Base-by-base conservation (phyloP, 2,888 invertebrate species). In the Scaptomyza flava region DNA sequence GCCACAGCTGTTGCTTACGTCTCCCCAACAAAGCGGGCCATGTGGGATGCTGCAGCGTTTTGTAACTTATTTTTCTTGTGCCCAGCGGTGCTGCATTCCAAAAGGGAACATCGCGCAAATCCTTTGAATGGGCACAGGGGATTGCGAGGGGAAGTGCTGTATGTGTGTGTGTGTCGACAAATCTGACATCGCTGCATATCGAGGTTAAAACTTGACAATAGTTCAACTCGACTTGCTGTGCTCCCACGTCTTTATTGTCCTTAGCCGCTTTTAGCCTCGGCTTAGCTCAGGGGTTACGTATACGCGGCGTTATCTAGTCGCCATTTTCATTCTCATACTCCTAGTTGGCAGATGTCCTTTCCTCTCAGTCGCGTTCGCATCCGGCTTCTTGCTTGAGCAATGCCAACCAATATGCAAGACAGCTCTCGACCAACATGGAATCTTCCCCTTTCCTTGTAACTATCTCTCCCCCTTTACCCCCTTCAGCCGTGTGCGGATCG, bases 131-230 rank as follows among this genome's bases (percentile, higher is more conserved):
- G 41, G 56, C 9, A 34, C 12, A 12, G 20, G 34, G 50, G 9
- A n/a, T 1, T 7, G 1, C 2, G 12, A 7, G 7, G 23, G 27
- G 46, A 4, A 30, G 47, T 14, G 20, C 30, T 50, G 31, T 43
- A 38, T 27, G 54, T 50, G 65, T 45, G 66, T 58, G 69, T 60
- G 61, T 56, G 64, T 58, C 61, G 73, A 62, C 68, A 86, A 80
- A 88, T 86, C 89, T 75, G 84, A 89, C 81, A 80, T 74, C 72
- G 81, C 65, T 89, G 87, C 81, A 78, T 89, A 89, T 89, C 80
- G 89, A 80, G 90, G 90, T 76, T 87, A 87, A 70, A 65, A 85
- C 87, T 87, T 85, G 83, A 87, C 84, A 84, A 84, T 84, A 87
- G 89, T 84, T 84, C 73, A 84, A 87, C 84, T 77, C 77, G 80